Base-by-base conservation (phyloP, 1,140 invertebrate genomes). In the Brachionus rubens region DNA sequence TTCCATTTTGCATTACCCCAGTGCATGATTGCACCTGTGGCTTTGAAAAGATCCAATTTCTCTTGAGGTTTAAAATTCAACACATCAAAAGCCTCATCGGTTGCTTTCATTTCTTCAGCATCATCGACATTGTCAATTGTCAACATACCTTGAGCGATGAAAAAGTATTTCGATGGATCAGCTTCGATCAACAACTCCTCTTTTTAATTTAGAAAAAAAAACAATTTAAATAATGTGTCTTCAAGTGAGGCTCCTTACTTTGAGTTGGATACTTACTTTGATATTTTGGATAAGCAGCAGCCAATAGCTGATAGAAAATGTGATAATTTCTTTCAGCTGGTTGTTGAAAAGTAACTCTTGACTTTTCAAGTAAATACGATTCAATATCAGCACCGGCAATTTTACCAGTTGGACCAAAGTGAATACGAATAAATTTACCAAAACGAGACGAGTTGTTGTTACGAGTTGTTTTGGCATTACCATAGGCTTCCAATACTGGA, bases 261-360 rank as follows among this genome's bases (percentile, higher is more conserved):
- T 43, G 12, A 21, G 26, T 21, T 19, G 24, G 12, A 75, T 19
- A 36, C 67, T 78, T 80, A 84, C 83, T 82, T 14, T 78, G 76
- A 54, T 80, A 62, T 19, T 78, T 90, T 43, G 88, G 80, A 47
- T 96, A 91, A 78, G 91, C 88, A 78, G 92, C 92, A 81, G 96
- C 98, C 92, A 97, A 96, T 83, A 99, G 91, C 86, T 99, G 97
- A 89, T 99, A 99, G 92, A 99, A 99, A 86, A 99, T 99, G 87
- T 99, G 97, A 89, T 99, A 99, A 80, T 96, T 99, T 87, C 97
- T 91, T 88, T 99, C 97, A 96, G 88, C 78, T 59, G 77, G 83
- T 84, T 97, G 94, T 87, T 99, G 96, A 82, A 95, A 98, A 87
- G 98, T 99, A 87, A 99, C 96, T 92, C 97, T 94, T 86, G 97